phyloP scores from a whole-genome alignment of 2,888 invertebrate genomes.

The Volucella inflata region DNA sequence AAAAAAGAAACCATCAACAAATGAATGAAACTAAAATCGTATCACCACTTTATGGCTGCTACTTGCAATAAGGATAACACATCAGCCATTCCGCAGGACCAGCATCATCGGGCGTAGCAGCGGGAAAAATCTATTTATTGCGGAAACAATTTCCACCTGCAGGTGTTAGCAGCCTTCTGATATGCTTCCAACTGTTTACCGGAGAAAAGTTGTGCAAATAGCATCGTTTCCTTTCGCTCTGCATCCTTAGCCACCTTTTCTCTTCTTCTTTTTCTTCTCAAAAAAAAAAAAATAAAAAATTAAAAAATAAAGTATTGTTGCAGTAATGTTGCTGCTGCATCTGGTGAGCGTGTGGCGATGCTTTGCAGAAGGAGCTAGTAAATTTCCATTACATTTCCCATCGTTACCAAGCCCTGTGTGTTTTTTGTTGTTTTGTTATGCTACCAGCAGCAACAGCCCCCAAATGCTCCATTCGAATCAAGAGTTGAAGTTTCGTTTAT shows the following conservation, averaged over 20 bases:
- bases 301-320: conserved; percentile 4
- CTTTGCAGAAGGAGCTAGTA: conserved; percentile 49
- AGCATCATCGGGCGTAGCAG: conserved; percentile 24
- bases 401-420: conserved; percentile 32
- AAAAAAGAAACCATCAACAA: conserved; percentile 18
- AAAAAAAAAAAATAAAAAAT: conserved; percentile 23
- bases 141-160: conserved; percentile 70
- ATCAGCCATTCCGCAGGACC: conserved; percentile 34
- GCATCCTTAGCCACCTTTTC: too few relatives aligned
- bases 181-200: conserved; percentile 34
- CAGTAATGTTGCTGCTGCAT: conserved; percentile 67
- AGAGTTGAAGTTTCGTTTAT: conserved; percentile 69
- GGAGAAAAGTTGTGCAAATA: conserved; percentile 44
- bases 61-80: conserved; percentile 59
- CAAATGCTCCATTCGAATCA: conserved; percentile 33
- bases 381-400: conserved; percentile 74
- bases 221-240: conserved; percentile 8
- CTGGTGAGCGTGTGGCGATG: conserved; percentile 40
- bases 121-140: conserved; percentile 67
- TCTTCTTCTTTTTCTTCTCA: background rate
- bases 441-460: conserved; percentile 14
- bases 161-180: conserved; percentile 60
- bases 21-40: conserved; percentile 55
- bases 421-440: conserved; percentile 3
- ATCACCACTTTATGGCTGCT: conserved; percentile 54